These are phyloP conservation scores for Drosophila emarginata DNA, from an alignment of 2,888 invertebrate species.

Conservation along the genomic window DNA sequence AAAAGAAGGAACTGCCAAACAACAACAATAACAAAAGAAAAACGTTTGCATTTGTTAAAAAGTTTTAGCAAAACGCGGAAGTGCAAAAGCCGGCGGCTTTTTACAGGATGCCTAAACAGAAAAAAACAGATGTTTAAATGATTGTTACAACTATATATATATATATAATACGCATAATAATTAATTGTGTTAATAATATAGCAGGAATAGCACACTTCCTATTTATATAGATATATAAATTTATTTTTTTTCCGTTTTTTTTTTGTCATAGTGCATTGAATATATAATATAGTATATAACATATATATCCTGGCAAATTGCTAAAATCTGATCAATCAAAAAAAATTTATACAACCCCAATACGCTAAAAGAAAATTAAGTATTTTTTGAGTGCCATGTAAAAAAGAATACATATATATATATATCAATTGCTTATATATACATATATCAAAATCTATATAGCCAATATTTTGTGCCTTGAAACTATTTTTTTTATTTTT, in stretches of 20 bases:
- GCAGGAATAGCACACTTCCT: not conserved
- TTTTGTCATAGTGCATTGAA: conserved; percentile 37
- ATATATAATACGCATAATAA: conserved; percentile 17
- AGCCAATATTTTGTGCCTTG: conserved; percentile 59
- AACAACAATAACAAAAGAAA: conserved; percentile 12
- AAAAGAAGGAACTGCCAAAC: not conserved
- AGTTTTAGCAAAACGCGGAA: conserved; percentile 51
- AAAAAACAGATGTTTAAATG: too few relatives aligned
- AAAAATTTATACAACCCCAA: conserved; percentile 31
- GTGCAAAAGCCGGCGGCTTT: conserved; percentile 70
- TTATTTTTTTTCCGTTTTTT: not conserved
- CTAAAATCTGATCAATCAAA: conserved; percentile 31
- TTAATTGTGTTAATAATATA: conserved; percentile 19
- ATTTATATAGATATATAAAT: not conserved
- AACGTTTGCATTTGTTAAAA: conserved; percentile 9
- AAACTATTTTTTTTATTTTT: conserved; percentile 48
- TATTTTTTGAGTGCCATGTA: conserved; percentile 60
- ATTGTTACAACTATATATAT: conserved; percentile 14
- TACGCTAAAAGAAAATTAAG: conserved; percentile 21
- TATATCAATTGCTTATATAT: conserved; percentile 33
- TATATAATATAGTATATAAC: conserved; percentile 63
- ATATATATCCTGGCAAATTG: conserved; percentile 64
- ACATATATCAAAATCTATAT: conserved; percentile 26
- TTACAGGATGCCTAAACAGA: conserved; percentile 13
- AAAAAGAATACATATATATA: conserved; percentile 37